phyloP scores from a whole-genome alignment of 2,113 vertebrate species.

The Zapornia atra region DNA sequence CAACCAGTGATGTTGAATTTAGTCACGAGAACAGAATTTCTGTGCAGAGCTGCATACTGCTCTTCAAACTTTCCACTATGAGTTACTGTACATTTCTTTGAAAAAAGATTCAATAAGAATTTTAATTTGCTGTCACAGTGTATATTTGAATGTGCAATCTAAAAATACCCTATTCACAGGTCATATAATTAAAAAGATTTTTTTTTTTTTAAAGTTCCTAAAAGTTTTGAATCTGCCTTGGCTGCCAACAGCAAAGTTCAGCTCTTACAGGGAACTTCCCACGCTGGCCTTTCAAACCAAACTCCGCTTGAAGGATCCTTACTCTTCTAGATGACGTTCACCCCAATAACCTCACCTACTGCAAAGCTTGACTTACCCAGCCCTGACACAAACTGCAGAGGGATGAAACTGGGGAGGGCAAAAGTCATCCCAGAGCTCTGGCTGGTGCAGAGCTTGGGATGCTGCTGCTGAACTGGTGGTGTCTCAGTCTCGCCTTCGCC shows the following conservation, averaged over 20 bases:
- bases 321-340: neutral
- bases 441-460: neutral
- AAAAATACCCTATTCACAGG: constrained; percentile 36
- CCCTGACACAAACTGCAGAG: neutral
- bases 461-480: neutral
- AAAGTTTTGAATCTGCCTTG: constrained; percentile 24
- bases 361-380: neutral
- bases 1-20: constrained; percentile 18
- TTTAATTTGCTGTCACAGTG: neutral
- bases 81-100: neutral
- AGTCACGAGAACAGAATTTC: neutral
- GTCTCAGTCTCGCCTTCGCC: neutral
- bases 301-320: neutral
- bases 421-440: neutral
- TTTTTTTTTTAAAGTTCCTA: neutral
- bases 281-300: neutral
- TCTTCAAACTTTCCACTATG: neutral
- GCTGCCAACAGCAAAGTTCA: constrained; percentile 16
- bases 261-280: constrained; percentile 23
- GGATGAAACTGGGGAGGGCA: neutral
- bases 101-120: neutral
- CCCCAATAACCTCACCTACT: neutral
- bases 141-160: constrained; percentile 7
- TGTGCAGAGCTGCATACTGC: neutral
- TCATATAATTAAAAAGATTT: constrained; percentile 19